Conservation (phyloP, 2,797 vertebrate species). For the Philypnodon macrostomus region DNA sequence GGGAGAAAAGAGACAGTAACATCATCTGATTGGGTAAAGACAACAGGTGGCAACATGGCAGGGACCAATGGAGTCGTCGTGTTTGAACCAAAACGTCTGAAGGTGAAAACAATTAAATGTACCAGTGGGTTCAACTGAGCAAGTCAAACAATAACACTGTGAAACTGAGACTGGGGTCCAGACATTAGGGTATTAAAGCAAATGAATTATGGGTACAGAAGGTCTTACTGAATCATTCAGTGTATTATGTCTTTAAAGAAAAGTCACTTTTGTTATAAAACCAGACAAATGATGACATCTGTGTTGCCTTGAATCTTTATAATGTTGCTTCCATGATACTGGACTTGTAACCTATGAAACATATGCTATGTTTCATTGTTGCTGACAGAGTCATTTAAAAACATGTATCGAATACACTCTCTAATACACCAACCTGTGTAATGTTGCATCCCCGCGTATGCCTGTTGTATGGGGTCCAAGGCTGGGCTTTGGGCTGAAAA, state of each 20-base stretch:
- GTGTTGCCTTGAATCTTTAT: not conserved
- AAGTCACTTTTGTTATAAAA: slow-evolving; percentile 32
- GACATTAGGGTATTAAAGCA: slow-evolving; percentile 13
- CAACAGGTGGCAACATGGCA: slow-evolving; percentile 68
- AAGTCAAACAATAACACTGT: slow-evolving; percentile 56
- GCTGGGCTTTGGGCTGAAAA: slow-evolving; percentile 86
- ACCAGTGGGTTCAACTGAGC: slow-evolving; percentile 32
- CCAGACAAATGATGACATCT: slow-evolving; percentile 24
- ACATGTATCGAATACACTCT: not conserved
- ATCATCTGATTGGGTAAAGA: slow-evolving; percentile 62
- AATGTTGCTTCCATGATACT: not conserved
- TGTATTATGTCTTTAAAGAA: slow-evolving; percentile 5
- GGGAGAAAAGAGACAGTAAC: slow-evolving; percentile 56
- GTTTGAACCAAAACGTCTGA: slow-evolving; percentile 49
- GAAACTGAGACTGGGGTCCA: slow-evolving; percentile 28
- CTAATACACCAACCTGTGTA: slow-evolving; percentile 78
- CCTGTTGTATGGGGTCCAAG: slow-evolving; percentile 89
- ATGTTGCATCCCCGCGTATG: slow-evolving; percentile 92
- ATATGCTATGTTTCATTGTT: too few species aligned
- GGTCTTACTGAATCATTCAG: slow-evolving; percentile 7
- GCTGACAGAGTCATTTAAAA: not conserved
- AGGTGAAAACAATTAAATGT: slow-evolving; percentile 72
- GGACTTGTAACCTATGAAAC: too few species aligned
- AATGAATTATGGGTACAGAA: slow-evolving; percentile 24
- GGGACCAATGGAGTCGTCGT: slow-evolving; percentile 39